A percentile compares a stretch with the other conserved stretches of the same genome.
Evolutionary conservation across 2,888 invertebrate genomes (phyloP).

Genomic region (Macrophya alboannulata): DNA sequence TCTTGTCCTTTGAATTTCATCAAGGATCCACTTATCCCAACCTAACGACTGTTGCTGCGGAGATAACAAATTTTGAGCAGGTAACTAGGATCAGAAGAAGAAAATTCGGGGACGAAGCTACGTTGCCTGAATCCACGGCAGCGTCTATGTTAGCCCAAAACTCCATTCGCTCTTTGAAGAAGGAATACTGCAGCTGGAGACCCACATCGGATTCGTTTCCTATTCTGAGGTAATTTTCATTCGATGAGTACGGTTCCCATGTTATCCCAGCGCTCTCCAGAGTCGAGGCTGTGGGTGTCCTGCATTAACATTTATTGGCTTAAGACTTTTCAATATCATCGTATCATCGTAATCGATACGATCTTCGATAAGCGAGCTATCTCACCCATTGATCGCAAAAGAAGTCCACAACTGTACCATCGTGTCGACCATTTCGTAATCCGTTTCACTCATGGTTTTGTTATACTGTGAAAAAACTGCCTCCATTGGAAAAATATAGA

Average conservation of each 20-base stretch:
- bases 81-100: background rate
- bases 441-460: conserved; percentile 6
- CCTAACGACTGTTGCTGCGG: too few species aligned
- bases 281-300: background rate
- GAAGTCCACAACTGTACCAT: conserved; percentile 30
- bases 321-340: background rate
- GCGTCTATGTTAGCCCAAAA: conserved; percentile 4
- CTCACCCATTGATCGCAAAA: conserved; percentile 26
- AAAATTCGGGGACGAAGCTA: background rate
- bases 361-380: background rate
- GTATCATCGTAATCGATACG: background rate
- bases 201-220: too few species aligned
- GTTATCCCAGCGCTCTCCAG: background rate
- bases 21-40: too few species aligned
- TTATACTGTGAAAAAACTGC: background rate
- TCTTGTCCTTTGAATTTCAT: too few species aligned
- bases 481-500: conserved; percentile 5
- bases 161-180: background rate
- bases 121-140: background rate
- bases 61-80: background rate
- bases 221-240: conserved; percentile 16
- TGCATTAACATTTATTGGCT: background rate
- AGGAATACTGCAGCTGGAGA: background rate
- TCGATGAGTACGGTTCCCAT: background rate
- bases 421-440: conserved; percentile 18